Percentiles rank a stretch among this genome's conserved stretches.
Evolutionary conservation across 2,797 vertebrate genomes (phyloP).

Genomic region (Schizopygopsis pylzovi): DNA sequence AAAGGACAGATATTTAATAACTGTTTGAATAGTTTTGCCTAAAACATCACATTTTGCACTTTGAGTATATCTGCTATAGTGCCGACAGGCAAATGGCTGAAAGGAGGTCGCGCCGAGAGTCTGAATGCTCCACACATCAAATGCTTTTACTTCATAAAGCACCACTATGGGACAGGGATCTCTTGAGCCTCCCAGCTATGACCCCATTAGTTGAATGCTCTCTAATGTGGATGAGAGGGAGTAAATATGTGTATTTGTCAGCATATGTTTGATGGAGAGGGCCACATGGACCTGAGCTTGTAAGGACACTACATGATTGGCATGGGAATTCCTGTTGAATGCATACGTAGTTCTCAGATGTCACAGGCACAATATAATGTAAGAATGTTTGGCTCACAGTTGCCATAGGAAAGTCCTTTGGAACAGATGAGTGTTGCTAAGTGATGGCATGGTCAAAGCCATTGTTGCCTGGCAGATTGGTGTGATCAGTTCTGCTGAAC

Average conservation of each 20-base stretch:
- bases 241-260: conserved; percentile 17
- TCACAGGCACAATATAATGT: conserved; percentile 8
- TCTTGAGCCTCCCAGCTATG: conserved; percentile 55
- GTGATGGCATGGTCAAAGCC: conserved; percentile 53
- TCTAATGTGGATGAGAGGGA: conserved; percentile 33
- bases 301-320: conserved; percentile 11
- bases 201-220: conserved; percentile 66
- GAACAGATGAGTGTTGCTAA: conserved; percentile 32
- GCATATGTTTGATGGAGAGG: neutral
- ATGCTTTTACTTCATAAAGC: conserved; percentile 48
- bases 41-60: neutral
- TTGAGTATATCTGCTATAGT: neutral
- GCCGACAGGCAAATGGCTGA: conserved; percentile 15
- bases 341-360: neutral
- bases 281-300: conserved; percentile 21
- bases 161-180: conserved; percentile 23
- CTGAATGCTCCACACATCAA: conserved; percentile 22
- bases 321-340: conserved; percentile 6
- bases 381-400: conserved; percentile 4
- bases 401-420: conserved; percentile 24
- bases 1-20: neutral
- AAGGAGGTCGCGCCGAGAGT: conserved; percentile 44
- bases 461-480: conserved; percentile 67
- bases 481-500: conserved; percentile 65
- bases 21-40: neutral